Conservation (phyloP, 2,797 vertebrate genomes). For the Pangasius sanitwongsei region DNA sequence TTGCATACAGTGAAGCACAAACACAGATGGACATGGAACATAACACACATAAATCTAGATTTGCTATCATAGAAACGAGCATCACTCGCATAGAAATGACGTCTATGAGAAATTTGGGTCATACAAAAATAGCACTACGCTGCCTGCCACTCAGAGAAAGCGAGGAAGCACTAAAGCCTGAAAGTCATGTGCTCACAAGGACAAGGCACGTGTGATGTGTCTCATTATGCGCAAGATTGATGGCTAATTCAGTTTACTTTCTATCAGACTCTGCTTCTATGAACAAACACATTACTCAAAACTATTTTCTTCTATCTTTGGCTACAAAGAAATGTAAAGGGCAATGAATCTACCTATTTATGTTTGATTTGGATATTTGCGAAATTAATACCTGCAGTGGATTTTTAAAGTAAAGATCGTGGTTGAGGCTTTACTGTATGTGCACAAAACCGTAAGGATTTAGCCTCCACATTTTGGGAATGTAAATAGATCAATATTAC, state of each 20-base stretch:
- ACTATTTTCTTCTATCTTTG: neutral
- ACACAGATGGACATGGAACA: neutral
- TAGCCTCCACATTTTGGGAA: neutral
- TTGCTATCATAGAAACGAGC: neutral
- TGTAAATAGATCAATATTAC: neutral
- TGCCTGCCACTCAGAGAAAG: neutral
- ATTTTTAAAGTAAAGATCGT: neutral
- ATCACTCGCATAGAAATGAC: neutral
- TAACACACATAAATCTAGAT: neutral
- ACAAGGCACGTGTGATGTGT: conserved; percentile 61
- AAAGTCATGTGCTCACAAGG: conserved; percentile 25
- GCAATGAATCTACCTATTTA: neutral
- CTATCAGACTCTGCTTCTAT: neutral
- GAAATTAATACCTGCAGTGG: neutral
- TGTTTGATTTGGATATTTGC: neutral
- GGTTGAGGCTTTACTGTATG: neutral
- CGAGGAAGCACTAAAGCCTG: conserved; percentile 9
- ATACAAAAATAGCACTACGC: conserved; percentile 4
- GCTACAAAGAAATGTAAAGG: neutral
- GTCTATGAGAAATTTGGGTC: conserved; percentile 17
- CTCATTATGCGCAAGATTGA: conserved; percentile 59
- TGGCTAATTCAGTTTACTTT: conserved; percentile 54
- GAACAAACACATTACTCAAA: neutral
- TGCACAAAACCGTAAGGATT: neutral
- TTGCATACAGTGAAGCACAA: conserved; percentile 4